A percentile compares a stretch with the other conserved stretches of the same genome.
phyloP scores from a whole-genome alignment of 2,113 vertebrate species.

The Percopsis transmontana region DNA sequence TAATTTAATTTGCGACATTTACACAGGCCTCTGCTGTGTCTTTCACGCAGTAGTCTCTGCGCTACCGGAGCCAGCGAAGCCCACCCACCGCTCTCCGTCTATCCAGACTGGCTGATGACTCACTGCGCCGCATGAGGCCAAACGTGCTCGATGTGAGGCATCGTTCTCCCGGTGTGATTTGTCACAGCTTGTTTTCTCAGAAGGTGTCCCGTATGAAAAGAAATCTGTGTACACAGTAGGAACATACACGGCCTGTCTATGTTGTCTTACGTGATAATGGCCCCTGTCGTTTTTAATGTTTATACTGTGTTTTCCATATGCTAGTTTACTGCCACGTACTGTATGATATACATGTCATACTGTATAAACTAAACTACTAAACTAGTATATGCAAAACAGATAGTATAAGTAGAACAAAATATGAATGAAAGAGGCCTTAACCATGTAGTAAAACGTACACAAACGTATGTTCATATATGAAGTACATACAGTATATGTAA shows the following conservation, averaged over 20 bases:
- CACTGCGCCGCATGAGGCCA: slow-evolving; percentile 21
- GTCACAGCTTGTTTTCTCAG: slow-evolving; percentile 9
- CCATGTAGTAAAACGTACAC: too few relatives aligned
- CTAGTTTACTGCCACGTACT: slow-evolving; percentile 15
- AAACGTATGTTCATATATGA: too few relatives aligned
- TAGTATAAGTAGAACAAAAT: too few relatives aligned
- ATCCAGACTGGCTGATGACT: slow-evolving; percentile 27
- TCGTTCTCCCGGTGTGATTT: slow-evolving; percentile 24
- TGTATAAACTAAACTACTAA: too few relatives aligned
- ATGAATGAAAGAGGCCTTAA: too few relatives aligned
- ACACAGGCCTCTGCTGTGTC: slow-evolving; percentile 7
- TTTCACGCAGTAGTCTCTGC: slow-evolving; percentile 17
- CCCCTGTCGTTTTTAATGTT: too few relatives aligned
- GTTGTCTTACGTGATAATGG: background rate
- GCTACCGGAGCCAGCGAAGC: background rate
- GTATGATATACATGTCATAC: too few relatives aligned
- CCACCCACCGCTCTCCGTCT: background rate
- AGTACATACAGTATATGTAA: too few relatives aligned
- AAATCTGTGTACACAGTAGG: background rate
- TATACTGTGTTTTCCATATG: too few relatives aligned
- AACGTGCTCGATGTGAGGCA: slow-evolving; percentile 25
- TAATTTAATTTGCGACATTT: slow-evolving; percentile 28
- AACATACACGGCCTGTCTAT: too few relatives aligned
- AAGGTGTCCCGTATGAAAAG: background rate
- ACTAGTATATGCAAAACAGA: too few relatives aligned